Base-by-base conservation (phyloP, 2,888 invertebrate genomes). In the Megalurothrips usitatus region DNA sequence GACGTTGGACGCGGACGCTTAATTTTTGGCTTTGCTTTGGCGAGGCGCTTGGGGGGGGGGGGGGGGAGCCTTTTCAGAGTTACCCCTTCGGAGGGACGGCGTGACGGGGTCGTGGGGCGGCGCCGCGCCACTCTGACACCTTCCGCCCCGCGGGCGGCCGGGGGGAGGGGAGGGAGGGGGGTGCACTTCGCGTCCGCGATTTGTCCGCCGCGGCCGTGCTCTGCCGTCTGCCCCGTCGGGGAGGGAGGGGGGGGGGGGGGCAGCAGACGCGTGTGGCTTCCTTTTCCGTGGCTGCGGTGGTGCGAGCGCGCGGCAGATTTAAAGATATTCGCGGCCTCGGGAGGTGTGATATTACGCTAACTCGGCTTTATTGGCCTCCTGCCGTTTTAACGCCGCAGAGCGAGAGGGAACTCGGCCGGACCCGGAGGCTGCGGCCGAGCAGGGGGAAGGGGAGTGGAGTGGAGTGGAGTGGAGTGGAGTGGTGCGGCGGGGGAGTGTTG, bases 261-360 rank as follows among this genome's bases (percentile, higher is more conserved):
- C 52, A 52, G 14, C 52, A 12, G 12, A 52, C 52, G 52, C 17
- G 52, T 52, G 14, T n/a, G n/a, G n/a, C n/a, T n/a, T n/a, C n/a
- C 34, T 6, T 4, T 43, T 2, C 34, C 34, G 34, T 43, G 34
- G 34, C 34, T 43, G 34, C 6, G 34, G 3, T 43, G 34, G 34
- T 43, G 34, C 6, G 34, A 43, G 34, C 6, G 34, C 58, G 58
- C 11, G 58, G 58, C 68, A 26, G 68, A 75, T 75, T 75, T 75
- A 75, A 75, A 26, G 68, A 75, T 75, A 75, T 26, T 75, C 26
- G 68, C 68, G 26, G 68, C 26, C 68, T 75, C 68, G 26, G 26
- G 68, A 75, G 68, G 68, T 26, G 68, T 26, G 68, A 26, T 75
- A 75, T 26, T 75, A 75, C 26, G 68, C 68, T 75, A 75, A 75